Conservation (phyloP, 1,140 invertebrate genomes). For the Lordiphosa clarofinis region DNA sequence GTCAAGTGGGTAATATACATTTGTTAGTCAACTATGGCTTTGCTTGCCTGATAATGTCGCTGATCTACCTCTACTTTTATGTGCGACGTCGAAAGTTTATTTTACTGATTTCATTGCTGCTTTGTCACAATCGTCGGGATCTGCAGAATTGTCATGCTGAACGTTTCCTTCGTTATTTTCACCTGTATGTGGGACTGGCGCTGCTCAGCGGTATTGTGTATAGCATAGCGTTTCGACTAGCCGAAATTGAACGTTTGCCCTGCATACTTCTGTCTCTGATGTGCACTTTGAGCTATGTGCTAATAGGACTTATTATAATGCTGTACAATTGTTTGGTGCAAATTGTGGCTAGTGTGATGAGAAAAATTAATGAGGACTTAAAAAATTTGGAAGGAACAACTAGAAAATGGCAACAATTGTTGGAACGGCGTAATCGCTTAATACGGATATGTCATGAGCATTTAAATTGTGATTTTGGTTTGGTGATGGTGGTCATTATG, state of each 20-base stretch:
- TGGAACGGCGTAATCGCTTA: constrained; percentile 35
- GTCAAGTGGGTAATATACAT: constrained; percentile 41
- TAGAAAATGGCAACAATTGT: constrained; percentile 3
- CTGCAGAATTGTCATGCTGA: constrained; percentile 12
- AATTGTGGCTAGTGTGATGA: constrained; percentile 32
- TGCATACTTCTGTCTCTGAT: constrained; percentile 8
- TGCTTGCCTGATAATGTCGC: constrained; percentile 36
- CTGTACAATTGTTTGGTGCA: constrained; percentile 42
- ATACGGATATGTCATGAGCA: constrained; percentile 43
- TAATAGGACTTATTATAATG: constrained; percentile 37
- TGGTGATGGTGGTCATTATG: constrained; percentile 34
- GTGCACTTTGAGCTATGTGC: constrained; percentile 21
- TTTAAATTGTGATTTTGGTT: constrained; percentile 46
- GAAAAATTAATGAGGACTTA: constrained; percentile 38
- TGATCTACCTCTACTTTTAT: constrained; percentile 43
- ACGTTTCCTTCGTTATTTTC: constrained; percentile 16
- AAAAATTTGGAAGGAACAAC: not conserved
- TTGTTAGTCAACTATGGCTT: constrained; percentile 24
- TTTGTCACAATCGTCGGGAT: constrained; percentile 27
- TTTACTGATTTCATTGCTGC: constrained; percentile 23
- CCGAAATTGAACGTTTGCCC: not conserved
- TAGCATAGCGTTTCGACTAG: not conserved
- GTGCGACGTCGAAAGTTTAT: constrained; percentile 16
- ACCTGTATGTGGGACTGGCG: constrained; percentile 13
- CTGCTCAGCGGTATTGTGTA: constrained; percentile 6